Percentiles rank a stretch among this genome's conserved stretches.
Conservation (phyloP, 2,113 vertebrate species). For the Megaleporinus macrocephalus region DNA sequence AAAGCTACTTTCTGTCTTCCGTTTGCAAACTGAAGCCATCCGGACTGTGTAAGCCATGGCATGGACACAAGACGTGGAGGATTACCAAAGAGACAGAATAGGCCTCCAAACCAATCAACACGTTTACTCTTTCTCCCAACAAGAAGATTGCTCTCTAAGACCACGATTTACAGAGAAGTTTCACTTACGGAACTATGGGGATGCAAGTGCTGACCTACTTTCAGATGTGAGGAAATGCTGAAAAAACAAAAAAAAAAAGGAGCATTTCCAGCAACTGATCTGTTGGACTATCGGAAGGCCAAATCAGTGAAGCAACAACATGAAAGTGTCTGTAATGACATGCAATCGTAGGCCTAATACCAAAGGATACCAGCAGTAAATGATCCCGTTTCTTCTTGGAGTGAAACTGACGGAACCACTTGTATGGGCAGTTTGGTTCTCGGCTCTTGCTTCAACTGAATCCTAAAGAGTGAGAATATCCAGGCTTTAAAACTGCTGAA, state of each 20-base stretch:
- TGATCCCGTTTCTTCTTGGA: not conserved
- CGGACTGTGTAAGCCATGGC: not conserved
- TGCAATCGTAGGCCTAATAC: not conserved
- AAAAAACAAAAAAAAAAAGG: no score
- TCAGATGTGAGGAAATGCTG: no score
- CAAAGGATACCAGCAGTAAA: not conserved
- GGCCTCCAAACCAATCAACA: not conserved
- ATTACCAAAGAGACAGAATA: not conserved
- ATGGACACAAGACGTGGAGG: not conserved
- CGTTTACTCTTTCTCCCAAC: not conserved
- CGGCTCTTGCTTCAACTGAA: not conserved
- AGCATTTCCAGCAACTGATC: not conserved
- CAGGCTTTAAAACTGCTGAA: conserved; percentile 30
- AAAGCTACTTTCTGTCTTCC: not conserved
- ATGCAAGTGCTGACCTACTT: not conserved
- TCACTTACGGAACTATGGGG: not conserved
- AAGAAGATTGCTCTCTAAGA: not conserved
- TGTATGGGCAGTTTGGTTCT: not conserved
- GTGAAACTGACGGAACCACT: not conserved
- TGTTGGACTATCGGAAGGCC: not conserved
- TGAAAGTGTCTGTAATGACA: not conserved
- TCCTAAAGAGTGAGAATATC: not conserved
- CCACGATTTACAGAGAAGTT: not conserved
- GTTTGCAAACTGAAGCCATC: not conserved
- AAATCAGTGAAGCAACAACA: not conserved